Base-by-base conservation (phyloP, 2,888 invertebrate species). In the Melanargia galathea region DNA sequence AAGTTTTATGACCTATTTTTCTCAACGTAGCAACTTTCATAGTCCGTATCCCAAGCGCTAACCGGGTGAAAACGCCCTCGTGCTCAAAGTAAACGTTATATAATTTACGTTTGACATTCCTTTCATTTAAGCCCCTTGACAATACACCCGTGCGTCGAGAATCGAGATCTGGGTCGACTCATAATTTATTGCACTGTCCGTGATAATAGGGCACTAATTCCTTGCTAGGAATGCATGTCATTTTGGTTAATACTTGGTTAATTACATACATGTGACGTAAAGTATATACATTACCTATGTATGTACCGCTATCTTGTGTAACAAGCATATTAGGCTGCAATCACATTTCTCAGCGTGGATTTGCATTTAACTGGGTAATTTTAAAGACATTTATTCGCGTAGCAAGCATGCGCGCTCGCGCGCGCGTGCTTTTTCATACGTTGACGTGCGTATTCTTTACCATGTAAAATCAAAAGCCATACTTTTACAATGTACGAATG, bases 131-230 rank as follows among this genome's bases (percentile, higher is more conserved):
- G 20, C 22, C 51, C 59, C 52, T 57, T 38, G 20, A 22, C 43
- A 33, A 51, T 38, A 62, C 60, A 51, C 43, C 48, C 56, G 20
- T 52, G 56, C 40, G 46, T 46, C 56, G 22, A 43, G 52, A 62
- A 40, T 46, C 56, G 22, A 43, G 52, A 62, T 64, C 38, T 62
- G 46, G 64, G 64, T 62, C 64, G 55, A 52, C 46, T 24, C 1
- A 30, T 6, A 30, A 30, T 6, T 6, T 58, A 33, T 3, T 54
- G 54, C 22, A 54, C 38, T 54, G 20, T 20, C 18, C 8, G 52
- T 20, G 20, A 54, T 54, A 54, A 33, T 54, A 54, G 5, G 1
- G 5, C 30, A 51, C 30, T 18, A 51, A n/a, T 46, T 20, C 22
- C 45, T n/a, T 30, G 16, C 30, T 4, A 49, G 30, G 26, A 16